Conservation (phyloP, 1,140 invertebrate species). For the Brachionus angularis region DNA sequence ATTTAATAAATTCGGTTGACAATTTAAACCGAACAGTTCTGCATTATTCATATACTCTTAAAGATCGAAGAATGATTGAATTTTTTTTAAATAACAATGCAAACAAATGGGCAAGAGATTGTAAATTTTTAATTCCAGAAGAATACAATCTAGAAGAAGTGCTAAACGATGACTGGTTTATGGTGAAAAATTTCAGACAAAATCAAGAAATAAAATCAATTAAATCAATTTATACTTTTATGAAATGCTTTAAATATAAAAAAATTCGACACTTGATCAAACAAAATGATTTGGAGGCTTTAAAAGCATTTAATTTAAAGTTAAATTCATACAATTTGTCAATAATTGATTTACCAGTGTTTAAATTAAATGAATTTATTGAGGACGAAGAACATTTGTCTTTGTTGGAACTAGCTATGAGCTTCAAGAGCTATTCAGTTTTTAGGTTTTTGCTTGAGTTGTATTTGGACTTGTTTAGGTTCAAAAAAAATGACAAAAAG, state of each 20-base stretch:
- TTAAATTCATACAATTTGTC: slow-evolving; percentile 6
- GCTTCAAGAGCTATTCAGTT: not conserved
- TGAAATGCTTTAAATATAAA: slow-evolving; percentile 38
- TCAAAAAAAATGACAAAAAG: not conserved
- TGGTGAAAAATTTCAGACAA: not conserved
- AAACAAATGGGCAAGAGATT: slow-evolving; percentile 23
- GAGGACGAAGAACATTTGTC: not conserved
- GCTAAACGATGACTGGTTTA: slow-evolving; percentile 7
- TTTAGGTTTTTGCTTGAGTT: slow-evolving; percentile 19
- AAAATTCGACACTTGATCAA: not conserved
- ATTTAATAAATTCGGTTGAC: slow-evolving; percentile 16
- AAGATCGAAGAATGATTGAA: not conserved
- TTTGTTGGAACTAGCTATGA: slow-evolving; percentile 7
- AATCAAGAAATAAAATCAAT: not conserved
- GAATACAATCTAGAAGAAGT: slow-evolving; percentile 26
- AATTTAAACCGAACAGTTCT: slow-evolving; percentile 29
- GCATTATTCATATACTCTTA: slow-evolving; percentile 33
- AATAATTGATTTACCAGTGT: slow-evolving; percentile 8
- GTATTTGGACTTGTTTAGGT: not conserved
- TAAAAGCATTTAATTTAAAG: not conserved
- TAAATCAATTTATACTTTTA: not conserved
- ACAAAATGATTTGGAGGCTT: not conserved
- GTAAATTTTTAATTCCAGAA: slow-evolving; percentile 13
- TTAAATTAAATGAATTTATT: not conserved
- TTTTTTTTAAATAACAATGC: not conserved